Evolutionary conservation across 2,113 vertebrate genomes (phyloP).

Genomic region (Scomber scombrus): DNA sequence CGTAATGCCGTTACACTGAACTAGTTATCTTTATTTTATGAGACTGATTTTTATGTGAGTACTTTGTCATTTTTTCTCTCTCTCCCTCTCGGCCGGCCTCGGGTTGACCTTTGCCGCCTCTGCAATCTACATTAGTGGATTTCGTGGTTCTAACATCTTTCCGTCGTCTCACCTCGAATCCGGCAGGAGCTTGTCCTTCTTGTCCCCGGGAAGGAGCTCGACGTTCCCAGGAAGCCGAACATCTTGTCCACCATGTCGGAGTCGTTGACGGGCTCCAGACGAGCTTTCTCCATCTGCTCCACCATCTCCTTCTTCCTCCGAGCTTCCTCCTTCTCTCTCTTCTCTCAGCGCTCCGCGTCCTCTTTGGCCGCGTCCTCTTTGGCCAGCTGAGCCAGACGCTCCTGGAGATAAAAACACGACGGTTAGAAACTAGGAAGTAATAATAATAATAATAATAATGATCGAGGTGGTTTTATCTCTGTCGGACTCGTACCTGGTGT

Average conservation of each 20-base stretch:
- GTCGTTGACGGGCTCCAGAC: conserved; percentile 93
- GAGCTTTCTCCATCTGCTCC: conserved; percentile 94
- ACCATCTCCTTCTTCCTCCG: conserved; percentile 95
- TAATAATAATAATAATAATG: not conserved
- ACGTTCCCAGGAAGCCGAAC: conserved; percentile 96
- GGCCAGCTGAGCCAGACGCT: conserved; percentile 92
- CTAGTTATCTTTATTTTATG: no score
- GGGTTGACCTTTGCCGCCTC: no score
- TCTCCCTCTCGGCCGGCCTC: no score
- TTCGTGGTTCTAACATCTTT: no score
- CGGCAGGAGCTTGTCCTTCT: conserved; percentile 94
- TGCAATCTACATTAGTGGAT: no score
- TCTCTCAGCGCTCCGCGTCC: conserved; percentile 92
- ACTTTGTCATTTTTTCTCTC: no score
- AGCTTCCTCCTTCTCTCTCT: conserved; percentile 92
- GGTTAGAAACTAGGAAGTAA: no score
- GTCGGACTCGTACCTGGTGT: conserved; percentile 84
- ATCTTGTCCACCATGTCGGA: conserved; percentile 99
- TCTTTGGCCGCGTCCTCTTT: conserved; percentile 92
- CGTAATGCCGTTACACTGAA: no score
- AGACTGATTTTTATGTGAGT: no score
- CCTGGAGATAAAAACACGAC: conserved; percentile 63
- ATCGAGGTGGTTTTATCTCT: not conserved
- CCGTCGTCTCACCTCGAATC: conserved; percentile 90
- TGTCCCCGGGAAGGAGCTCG: conserved; percentile 91